These are phyloP conservation scores for Eupsilia transversa DNA, from an alignment of 2,888 invertebrate genomes.

Conservation along the genomic window DNA sequence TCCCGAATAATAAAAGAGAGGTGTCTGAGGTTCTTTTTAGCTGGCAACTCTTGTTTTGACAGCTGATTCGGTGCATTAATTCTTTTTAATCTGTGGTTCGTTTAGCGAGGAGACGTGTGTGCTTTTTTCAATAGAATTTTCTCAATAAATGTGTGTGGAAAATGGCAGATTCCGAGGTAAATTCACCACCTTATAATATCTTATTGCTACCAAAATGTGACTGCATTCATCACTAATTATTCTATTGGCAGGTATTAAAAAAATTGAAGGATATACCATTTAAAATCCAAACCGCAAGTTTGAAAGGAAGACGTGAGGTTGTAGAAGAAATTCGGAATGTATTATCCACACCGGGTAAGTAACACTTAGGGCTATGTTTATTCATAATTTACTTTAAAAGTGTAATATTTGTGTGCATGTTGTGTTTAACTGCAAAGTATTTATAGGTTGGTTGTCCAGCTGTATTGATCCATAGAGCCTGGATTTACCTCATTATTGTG, in stretches of 20 bases:
- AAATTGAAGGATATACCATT: slow-evolving; percentile 94
- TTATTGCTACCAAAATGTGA: slow-evolving; percentile 36
- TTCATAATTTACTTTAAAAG: slow-evolving; percentile 22
- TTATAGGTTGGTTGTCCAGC: slow-evolving; percentile 65
- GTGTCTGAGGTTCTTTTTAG: background rate
- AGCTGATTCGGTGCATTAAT: slow-evolving; percentile 47
- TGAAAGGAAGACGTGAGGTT: slow-evolving; percentile 92
- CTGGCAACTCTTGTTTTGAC: slow-evolving; percentile 56
- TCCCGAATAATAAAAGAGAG: background rate
- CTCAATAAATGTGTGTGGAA: slow-evolving; percentile 83
- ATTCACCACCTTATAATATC: slow-evolving; percentile 52
- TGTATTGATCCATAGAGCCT: slow-evolving; percentile 70
- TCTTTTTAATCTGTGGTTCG: slow-evolving; percentile 73
- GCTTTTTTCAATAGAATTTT: slow-evolving; percentile 70
- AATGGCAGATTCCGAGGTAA: slow-evolving; percentile 93
- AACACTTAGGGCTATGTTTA: slow-evolving; percentile 19
- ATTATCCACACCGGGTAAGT: slow-evolving; percentile 93
- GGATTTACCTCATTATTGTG: slow-evolving; percentile 56
- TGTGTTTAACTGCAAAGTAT: slow-evolving; percentile 38
- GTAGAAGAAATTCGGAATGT: slow-evolving; percentile 93
- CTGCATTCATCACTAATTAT: slow-evolving; percentile 52
- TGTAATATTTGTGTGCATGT: slow-evolving; percentile 12
- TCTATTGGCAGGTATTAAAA: slow-evolving; percentile 90
- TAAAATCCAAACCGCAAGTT: slow-evolving; percentile 93
- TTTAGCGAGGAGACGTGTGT: slow-evolving; percentile 77